phyloP scores from a whole-genome alignment of 2,797 vertebrate species.

The Aldrovandia affinis region DNA sequence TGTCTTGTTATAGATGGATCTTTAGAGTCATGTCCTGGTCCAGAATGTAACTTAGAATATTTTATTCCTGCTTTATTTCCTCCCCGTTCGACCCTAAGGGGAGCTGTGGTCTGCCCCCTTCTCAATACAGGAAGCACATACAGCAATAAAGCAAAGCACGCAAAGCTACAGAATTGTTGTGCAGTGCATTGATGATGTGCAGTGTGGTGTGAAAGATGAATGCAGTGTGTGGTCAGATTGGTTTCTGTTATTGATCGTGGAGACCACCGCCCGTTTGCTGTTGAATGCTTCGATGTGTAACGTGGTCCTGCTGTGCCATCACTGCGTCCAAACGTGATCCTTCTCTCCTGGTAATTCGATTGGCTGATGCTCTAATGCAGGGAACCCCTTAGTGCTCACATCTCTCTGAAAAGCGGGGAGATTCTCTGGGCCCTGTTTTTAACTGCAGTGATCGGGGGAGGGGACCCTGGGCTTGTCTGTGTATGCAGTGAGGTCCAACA shows the following conservation, averaged over 20 bases:
- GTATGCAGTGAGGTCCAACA: too few species aligned
- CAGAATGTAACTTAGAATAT: conserved; percentile 23
- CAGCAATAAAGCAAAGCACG: not conserved
- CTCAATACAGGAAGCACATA: not conserved
- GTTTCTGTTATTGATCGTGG: conserved; percentile 15
- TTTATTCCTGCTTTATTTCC: conserved; percentile 51
- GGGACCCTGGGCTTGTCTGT: too few species aligned
- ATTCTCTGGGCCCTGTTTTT: too few species aligned
- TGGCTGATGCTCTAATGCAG: not conserved
- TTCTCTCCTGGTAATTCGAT: not conserved
- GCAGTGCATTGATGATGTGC: not conserved
- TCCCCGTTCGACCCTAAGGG: not conserved
- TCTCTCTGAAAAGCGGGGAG: too few species aligned
- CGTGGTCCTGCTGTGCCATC: not conserved
- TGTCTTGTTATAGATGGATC: conserved; percentile 30
- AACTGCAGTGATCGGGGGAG: too few species aligned
- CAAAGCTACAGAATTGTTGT: not conserved
- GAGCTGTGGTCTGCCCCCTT: not conserved
- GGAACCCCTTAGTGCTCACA: too few species aligned
- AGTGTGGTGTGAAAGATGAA: not conserved
- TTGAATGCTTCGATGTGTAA: not conserved
- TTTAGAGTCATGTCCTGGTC: not conserved
- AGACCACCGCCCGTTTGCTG: conserved; percentile 3
- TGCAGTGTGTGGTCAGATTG: not conserved
- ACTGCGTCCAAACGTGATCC: not conserved